Conservation (phyloP, 2,888 invertebrate genomes). For the Caenorhabditis sulstoni region DNA sequence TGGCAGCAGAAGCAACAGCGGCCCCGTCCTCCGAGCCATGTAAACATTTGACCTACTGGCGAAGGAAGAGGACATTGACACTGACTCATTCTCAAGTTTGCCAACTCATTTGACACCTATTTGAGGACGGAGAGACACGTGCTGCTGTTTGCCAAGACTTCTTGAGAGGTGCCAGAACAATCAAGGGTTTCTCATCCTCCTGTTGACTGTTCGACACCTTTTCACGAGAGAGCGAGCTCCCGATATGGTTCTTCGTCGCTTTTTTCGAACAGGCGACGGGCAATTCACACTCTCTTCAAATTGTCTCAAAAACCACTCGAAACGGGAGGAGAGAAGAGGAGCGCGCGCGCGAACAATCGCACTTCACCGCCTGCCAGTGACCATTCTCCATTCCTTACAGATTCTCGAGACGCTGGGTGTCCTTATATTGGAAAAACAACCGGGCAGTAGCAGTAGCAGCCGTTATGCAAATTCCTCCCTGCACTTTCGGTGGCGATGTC, state of each 20-base stretch:
- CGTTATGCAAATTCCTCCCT: conserved; percentile 42
- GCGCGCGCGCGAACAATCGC: conserved; percentile 36
- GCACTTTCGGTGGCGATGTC: conserved; percentile 4
- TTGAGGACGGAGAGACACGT: conserved; percentile 36
- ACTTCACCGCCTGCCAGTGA: conserved; percentile 23
- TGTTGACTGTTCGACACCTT: conserved; percentile 17
- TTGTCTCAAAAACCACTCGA: conserved; percentile 38
- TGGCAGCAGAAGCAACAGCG: conserved; percentile 6
- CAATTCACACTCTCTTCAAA: conserved; percentile 24
- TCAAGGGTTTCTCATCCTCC: conserved; percentile 2
- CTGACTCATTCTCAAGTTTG: conserved; percentile 24
- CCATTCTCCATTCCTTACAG: conserved; percentile 1
- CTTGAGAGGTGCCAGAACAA: conserved; percentile 48
- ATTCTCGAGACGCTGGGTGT: conserved; percentile 13
- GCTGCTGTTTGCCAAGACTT: conserved; percentile 13
- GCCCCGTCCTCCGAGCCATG: background rate
- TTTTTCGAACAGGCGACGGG: conserved; percentile 8
- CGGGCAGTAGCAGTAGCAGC: conserved; percentile 1
- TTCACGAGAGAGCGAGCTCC: background rate
- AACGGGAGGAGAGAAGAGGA: background rate
- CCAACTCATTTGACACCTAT: conserved; percentile 54
- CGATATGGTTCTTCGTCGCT: background rate
- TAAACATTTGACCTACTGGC: conserved; percentile 16
- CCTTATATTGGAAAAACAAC: background rate
- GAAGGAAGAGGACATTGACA: conserved; percentile 28